phyloP scores from a whole-genome alignment of 2,113 vertebrate genomes.

The Anguilla rostrata region DNA sequence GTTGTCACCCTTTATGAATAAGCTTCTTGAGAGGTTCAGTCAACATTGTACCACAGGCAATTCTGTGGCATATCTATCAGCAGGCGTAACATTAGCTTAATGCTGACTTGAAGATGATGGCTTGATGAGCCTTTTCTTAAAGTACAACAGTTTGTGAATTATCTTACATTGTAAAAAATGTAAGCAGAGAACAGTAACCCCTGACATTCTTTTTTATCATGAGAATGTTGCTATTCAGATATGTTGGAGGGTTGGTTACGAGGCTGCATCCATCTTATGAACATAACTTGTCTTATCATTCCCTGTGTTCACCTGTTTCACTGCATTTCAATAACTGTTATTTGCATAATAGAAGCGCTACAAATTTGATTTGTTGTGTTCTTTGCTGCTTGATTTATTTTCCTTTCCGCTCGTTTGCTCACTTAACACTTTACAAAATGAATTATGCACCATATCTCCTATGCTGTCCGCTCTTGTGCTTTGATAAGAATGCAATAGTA shows the following conservation, averaged over 20 bases:
- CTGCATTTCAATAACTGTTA: constrained; percentile 3
- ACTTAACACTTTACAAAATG: constrained; percentile 6
- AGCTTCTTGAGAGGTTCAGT: neutral
- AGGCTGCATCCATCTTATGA: neutral
- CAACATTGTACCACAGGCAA: neutral
- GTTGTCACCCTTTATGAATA: neutral
- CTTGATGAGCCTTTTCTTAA: neutral
- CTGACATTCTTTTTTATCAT: neutral
- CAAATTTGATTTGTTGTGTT: constrained; percentile 6
- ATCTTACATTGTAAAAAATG: neutral
- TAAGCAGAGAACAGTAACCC: neutral
- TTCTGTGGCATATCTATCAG: neutral
- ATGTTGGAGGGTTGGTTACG: neutral
- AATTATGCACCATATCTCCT: neutral
- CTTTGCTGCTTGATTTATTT: constrained; percentile 5
- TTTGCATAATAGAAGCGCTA: constrained; percentile 7
- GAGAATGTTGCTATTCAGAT: neutral
- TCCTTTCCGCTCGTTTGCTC: constrained; percentile 3
- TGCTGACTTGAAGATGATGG: neutral
- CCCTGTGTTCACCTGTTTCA: constrained; percentile 2
- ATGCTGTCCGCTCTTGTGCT: neutral
- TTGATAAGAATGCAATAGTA: neutral
- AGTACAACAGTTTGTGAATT: neutral
- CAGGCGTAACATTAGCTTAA: neutral
- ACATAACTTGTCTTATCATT: constrained; percentile 3